These are phyloP conservation scores for Anadara kagoshimensis DNA, from an alignment of 1,140 invertebrate species.

Conservation along the genomic window DNA sequence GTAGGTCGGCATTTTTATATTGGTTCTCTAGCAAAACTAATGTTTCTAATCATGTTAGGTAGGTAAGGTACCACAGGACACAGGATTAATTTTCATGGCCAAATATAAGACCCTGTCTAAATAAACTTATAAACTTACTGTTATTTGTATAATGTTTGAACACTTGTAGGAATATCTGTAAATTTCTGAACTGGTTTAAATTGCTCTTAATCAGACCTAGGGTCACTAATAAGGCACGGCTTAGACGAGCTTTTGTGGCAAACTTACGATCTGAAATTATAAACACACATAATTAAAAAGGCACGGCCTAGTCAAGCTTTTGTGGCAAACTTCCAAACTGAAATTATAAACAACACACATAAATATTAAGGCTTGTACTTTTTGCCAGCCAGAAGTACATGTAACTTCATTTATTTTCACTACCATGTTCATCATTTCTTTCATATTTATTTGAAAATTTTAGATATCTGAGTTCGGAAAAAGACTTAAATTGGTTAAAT, in stretches of 20 bases:
- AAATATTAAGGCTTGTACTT: no score
- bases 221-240: slow-evolving; percentile 64
- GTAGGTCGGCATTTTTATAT: no score
- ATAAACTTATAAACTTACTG: slow-evolving; percentile 56
- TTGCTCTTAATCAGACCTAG: slow-evolving; percentile 66
- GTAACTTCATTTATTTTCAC: no score
- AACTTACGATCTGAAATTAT: slow-evolving; percentile 69
- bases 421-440: no score
- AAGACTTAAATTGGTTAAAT: no score
- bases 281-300: not conserved
- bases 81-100: no score
- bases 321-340: not conserved
- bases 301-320: not conserved
- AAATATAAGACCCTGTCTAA: not conserved
- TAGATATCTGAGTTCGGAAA: no score
- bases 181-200: slow-evolving; percentile 53
- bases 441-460: no score
- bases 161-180: slow-evolving; percentile 65
- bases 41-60: no score
- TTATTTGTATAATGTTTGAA: slow-evolving; percentile 70
- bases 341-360: not conserved
- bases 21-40: no score
- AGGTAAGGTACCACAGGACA: no score
- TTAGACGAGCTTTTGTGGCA: slow-evolving; percentile 68
- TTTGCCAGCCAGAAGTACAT: no score